Conservation (phyloP, 1,140 invertebrate genomes). For the Drosophila melanogaster region Release_6_plus_ISO1_MT NT_033779.5:3995501-3996000, state of each 20-base stretch:
- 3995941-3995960: constrained; percentile 1
- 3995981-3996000: constrained; percentile 1
- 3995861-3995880: constrained; percentile 64
- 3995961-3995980: constrained; percentile 25
- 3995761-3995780: constrained; percentile 34
- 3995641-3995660: constrained; percentile 83
- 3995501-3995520: not conserved
- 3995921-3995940: constrained; percentile 16
- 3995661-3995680: constrained; percentile 75
- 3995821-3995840: constrained; percentile 75
- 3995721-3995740: constrained; percentile 78
- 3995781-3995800: constrained; percentile 67
- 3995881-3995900: constrained; percentile 73
- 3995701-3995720: constrained; percentile 28
- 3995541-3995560: constrained; percentile 22
- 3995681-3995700: constrained; percentile 29
- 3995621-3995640: constrained; percentile 46
- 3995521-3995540: constrained; percentile 14
- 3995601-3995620: constrained; percentile 35
- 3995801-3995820: constrained; percentile 71
- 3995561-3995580: constrained; percentile 65
- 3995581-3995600: constrained; percentile 72
- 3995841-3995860: constrained; percentile 66
- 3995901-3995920: constrained; percentile 75
- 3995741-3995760: constrained; percentile 20